Conservation (phyloP, 2,797 vertebrate genomes). For the Thripadectes ignobilis region DNA sequence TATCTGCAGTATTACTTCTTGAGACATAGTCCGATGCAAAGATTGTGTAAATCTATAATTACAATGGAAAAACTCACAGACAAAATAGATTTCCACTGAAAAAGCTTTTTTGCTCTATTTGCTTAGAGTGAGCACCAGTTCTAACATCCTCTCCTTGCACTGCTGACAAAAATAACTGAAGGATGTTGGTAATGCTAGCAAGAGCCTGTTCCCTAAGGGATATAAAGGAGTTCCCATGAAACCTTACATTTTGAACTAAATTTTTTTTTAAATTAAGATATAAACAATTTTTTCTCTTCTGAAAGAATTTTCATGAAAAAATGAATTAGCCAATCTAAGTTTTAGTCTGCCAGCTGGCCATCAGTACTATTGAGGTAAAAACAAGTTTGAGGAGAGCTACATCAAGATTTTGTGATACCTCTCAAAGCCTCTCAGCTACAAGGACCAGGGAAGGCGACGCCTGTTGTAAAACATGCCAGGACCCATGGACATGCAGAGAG, state of each 20-base stretch:
- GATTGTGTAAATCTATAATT: background rate
- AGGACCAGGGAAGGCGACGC: background rate
- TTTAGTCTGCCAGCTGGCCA: background rate
- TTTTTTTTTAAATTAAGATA: background rate
- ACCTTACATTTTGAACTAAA: background rate
- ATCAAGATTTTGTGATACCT: background rate
- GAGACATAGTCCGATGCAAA: background rate
- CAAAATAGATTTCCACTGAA: background rate
- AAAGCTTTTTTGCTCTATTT: background rate
- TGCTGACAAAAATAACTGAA: background rate
- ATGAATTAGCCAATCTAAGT: background rate
- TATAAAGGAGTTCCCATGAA: background rate
- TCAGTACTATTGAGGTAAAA: background rate
- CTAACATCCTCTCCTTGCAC: background rate
- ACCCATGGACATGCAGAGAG: accelerated
- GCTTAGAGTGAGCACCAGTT: background rate
- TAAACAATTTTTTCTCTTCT: background rate
- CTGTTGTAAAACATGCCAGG: background rate
- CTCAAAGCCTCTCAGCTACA: background rate
- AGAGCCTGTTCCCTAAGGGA: background rate
- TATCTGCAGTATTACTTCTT: background rate
- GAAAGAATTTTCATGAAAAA: background rate
- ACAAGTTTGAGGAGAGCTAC: background rate
- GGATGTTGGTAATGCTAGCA: background rate
- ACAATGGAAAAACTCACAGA: background rate